Evolutionary conservation across 2,888 invertebrate genomes (phyloP).

Genomic region (Apotomis capreana): DNA sequence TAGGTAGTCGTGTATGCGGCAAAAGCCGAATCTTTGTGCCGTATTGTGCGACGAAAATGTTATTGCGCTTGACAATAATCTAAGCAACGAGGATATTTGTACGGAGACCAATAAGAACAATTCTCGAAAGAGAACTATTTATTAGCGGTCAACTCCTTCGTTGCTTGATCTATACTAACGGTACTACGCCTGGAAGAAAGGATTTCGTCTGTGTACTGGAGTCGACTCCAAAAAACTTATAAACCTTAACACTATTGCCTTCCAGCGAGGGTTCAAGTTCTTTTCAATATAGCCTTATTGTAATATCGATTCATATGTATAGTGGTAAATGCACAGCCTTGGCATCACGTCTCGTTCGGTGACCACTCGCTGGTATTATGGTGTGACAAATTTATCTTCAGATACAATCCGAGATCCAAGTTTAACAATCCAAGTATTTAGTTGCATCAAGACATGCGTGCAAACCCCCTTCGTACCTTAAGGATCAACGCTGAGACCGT

Average conservation of each 20-base stretch:
- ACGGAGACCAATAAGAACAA: not conserved
- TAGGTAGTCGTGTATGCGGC: constrained; percentile 12
- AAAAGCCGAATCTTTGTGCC: constrained; percentile 29
- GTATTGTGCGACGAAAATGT: constrained; percentile 22
- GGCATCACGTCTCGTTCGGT: constrained; percentile 27
- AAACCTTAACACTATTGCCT: constrained; percentile 36
- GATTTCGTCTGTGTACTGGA: constrained; percentile 36
- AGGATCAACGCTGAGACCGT: no score
- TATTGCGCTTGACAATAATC: constrained; percentile 21
- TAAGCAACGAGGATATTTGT: constrained; percentile 21
- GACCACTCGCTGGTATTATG: constrained; percentile 26
- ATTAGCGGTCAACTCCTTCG: not conserved
- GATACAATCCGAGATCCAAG: not conserved
- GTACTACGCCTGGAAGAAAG: constrained; percentile 38
- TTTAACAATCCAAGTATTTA: not conserved
- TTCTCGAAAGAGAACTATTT: not conserved
- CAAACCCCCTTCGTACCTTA: no score
- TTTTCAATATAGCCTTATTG: constrained; percentile 23
- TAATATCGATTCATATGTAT: constrained; percentile 31
- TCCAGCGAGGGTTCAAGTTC: constrained; percentile 35
- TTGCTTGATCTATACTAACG: constrained; percentile 19
- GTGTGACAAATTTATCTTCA: constrained; percentile 11
- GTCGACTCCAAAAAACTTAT: constrained; percentile 26
- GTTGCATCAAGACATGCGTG: no score
- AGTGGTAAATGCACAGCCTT: constrained; percentile 33